Conservation (phyloP, 2,797 vertebrate genomes). For the Coregonus sp. region DNA sequence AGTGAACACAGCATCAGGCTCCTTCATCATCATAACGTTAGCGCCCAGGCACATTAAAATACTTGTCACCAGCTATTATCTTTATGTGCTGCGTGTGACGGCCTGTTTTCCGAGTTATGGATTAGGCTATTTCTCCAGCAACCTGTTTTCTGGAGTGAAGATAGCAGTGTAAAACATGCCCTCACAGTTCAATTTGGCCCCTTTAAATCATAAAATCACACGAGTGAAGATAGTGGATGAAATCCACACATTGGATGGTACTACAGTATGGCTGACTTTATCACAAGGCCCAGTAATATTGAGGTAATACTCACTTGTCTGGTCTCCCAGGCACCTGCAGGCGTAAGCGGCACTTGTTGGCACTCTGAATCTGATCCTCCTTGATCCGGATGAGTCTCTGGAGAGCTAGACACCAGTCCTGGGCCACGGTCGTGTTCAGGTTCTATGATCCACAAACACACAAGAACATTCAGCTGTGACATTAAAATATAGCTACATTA, state of each 20-base stretch:
- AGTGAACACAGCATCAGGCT: conserved; percentile 21
- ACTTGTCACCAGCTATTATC: conserved; percentile 38
- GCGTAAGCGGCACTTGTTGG: conserved; percentile 93
- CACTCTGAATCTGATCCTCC: conserved; percentile 94
- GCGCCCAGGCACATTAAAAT: conserved; percentile 32
- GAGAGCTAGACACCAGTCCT: conserved; percentile 95
- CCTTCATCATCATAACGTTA: conserved; percentile 41
- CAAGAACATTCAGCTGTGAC: background rate
- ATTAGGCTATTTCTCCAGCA: conserved; percentile 23
- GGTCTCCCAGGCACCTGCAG: conserved; percentile 92
- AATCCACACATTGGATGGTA: background rate
- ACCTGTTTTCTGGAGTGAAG: conserved; percentile 6
- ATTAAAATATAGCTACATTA: background rate
- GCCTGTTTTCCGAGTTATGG: conserved; percentile 17
- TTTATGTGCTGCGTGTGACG: conserved; percentile 26
- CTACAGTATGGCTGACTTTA: background rate
- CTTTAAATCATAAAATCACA: conserved; percentile 8
- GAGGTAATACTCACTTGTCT: conserved; percentile 84
- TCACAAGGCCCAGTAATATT: background rate
- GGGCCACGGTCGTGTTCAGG: conserved; percentile 92
- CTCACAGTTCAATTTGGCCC: background rate
- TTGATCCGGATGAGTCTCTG: conserved; percentile 94
- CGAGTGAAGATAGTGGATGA: background rate
- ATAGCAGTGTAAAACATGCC: background rate
- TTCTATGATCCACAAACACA: conserved; percentile 73